phyloP scores from a whole-genome alignment of 1,140 invertebrate species.

The Alviniconcha marisindica region DNA sequence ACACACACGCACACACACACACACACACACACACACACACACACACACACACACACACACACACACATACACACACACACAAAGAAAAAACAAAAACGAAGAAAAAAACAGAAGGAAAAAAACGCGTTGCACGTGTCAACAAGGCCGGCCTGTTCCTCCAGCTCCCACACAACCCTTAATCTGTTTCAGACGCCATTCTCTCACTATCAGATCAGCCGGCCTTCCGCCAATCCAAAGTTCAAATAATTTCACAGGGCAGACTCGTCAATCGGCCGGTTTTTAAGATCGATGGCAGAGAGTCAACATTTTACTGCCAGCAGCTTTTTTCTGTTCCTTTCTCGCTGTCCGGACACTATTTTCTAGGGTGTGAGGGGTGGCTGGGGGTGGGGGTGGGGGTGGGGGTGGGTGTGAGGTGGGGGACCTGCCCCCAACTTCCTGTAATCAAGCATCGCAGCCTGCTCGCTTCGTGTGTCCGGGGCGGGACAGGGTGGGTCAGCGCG shows the following conservation, averaged over 20 bases:
- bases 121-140: too few relatives aligned
- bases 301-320: not conserved
- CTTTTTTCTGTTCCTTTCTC: not conserved
- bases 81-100: too few relatives aligned
- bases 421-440: not conserved
- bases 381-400: too few relatives aligned
- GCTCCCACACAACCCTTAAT: not conserved
- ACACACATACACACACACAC: constrained; percentile 25
- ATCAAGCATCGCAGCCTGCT: not conserved
- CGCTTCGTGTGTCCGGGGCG: not conserved
- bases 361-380: too few relatives aligned
- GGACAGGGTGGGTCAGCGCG: too few relatives aligned
- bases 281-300: constrained; percentile 9
- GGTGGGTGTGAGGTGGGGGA: too few relatives aligned
- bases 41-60: constrained; percentile 31
- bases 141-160: too few relatives aligned
- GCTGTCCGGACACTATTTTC: too few relatives aligned
- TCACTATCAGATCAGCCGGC: constrained; percentile 9
- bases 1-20: not conserved
- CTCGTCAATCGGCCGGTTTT: not conserved
- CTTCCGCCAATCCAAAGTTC: constrained; percentile 19
- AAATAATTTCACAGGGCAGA: not conserved
- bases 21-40: constrained; percentile 26
- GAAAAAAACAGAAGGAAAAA: too few relatives aligned
- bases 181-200: constrained; percentile 23